Evolutionary conservation across 2,113 vertebrate genomes (phyloP), one percentile per base, ranked within the genome.

Genomic region (Burhinus bistriatus): DNA sequence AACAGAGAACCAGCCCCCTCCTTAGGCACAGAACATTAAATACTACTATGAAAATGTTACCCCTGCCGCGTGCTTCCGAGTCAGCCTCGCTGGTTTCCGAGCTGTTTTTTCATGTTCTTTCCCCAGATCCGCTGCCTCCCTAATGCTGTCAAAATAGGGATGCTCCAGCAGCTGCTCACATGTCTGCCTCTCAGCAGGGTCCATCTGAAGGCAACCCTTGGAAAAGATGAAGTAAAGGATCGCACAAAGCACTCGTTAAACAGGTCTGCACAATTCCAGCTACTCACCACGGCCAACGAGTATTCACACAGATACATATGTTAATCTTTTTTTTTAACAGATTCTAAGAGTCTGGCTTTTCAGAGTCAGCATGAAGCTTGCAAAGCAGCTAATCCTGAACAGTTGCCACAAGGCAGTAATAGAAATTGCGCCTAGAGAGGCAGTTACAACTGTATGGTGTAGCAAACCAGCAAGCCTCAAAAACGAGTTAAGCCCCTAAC

Each of bases 141-240:
- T 97, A 27, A 99, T 95, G 97, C 98, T 98, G 95, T 99, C 98
- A 73, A 99, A 99, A 61, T 99, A 99, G 3, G 99, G 98, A 3
- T 99, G 99, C 70, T 98, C 98, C 90, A 99, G 97, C 72, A 99
- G 98, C 98, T 99, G 99, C 96, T 99, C 99, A 32, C 99, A 99
- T 0, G 97, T 98, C 92, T 99, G 97, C 61, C 99, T 98, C 97
- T 99, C 98, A 0, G 97, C 98, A 2, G 99, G 99, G 93, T 99
- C 99, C 99, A 99, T 99, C 52, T 93, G 98, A 70, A 99, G 98
- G 89, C 99, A 99, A 23, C 98, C 98, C 99, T 99, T 30, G 1
- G 68, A 27, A 51, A 72, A 70, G 29, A 85, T 5, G 66, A 51
- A 80, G 38, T 4, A 18, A 54, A 62, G 20, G 15, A 36, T 29